Base-by-base conservation (phyloP, 2,888 invertebrate species). In the Microchrysa polita region DNA sequence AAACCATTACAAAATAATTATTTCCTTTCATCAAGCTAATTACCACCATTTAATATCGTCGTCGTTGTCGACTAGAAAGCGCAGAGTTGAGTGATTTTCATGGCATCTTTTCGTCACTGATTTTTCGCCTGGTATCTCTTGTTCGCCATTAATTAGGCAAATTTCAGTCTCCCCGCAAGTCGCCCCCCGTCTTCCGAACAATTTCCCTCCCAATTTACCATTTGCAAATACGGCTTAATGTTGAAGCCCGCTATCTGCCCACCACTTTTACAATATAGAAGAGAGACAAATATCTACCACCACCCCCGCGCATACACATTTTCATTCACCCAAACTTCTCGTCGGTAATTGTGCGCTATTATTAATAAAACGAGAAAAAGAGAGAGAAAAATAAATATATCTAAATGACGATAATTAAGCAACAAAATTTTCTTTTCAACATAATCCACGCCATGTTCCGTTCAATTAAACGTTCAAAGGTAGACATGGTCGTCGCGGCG, bases 1-100 rank as follows among this genome's bases (percentile, higher is more conserved):
- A 77, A 77, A 75, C 75, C 75, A 77, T 77, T 74, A 75, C 75
- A 77, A 72, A 77, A 77, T 77, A 77, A 77, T 77, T 77, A 77
- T 77, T 77, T 77, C 77, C 77, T 77, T 77, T 77, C 77, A 77
- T 75, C 75, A 67, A 63, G 73, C 77, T 77, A 77, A 77, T 77
- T 77, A 77, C 75, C 67, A 75, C 73, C 75, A 63, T 77, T 75
- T 73, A 76, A 73, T 69, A 65, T 67, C 69, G 59, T 69, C 72
- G 59, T 72, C 75, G 59, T 67, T 65, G 59, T 69, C 72, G 59
- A 73, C 75, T 16, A 60, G 7, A 44, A 59, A 72, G 34, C 42
- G n/a, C n/a, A n/a, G n/a, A 12, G 23, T 27, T 60, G 57, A 55
- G 27, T 34, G 18, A 69, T 69, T 69, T 57, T 20, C 69, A 69